Evolutionary conservation across 2,797 vertebrate species (phyloP).

Genomic region (Sciurus carolinensis): DNA sequence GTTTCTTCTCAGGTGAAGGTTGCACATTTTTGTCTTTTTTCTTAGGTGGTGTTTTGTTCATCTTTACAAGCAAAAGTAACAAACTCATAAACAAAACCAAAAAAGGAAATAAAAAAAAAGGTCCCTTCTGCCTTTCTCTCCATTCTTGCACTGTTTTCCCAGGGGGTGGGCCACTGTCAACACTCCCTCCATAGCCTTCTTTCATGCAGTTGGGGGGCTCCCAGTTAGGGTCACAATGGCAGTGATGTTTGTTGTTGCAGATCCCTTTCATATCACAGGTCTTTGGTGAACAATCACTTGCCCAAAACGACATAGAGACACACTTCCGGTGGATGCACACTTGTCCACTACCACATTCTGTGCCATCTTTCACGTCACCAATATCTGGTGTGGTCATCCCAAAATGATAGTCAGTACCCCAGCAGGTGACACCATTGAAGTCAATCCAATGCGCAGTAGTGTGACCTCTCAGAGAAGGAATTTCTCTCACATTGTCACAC

Average conservation of each 20-base stretch:
- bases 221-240: slow-evolving; percentile 70
- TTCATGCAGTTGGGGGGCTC: slow-evolving; percentile 38
- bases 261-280: slow-evolving; percentile 32
- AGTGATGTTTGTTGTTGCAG: slow-evolving; percentile 75
- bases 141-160: too few relatives aligned
- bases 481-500: background rate
- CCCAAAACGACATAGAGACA: background rate
- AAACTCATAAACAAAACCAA: background rate
- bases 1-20: background rate
- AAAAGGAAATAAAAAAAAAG: background rate
- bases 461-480: slow-evolving; percentile 19
- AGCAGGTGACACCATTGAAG: background rate
- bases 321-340: slow-evolving; percentile 64
- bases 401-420: slow-evolving; percentile 26
- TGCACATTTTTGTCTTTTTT: background rate
- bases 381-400: slow-evolving; percentile 26
- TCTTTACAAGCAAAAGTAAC: fast-evolving
- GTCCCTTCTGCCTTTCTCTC: fast-evolving
- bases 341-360: background rate
- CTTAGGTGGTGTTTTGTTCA: fast-evolving
- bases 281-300: background rate
- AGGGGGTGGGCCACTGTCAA: slow-evolving; percentile 75
- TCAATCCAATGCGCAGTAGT: background rate
- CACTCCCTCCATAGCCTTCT: slow-evolving; percentile 68
- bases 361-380: slow-evolving; percentile 70